These are phyloP conservation scores for Mystacornis crossleyi DNA, from an alignment of 2,113 vertebrate species.

Conservation along the genomic window DNA sequence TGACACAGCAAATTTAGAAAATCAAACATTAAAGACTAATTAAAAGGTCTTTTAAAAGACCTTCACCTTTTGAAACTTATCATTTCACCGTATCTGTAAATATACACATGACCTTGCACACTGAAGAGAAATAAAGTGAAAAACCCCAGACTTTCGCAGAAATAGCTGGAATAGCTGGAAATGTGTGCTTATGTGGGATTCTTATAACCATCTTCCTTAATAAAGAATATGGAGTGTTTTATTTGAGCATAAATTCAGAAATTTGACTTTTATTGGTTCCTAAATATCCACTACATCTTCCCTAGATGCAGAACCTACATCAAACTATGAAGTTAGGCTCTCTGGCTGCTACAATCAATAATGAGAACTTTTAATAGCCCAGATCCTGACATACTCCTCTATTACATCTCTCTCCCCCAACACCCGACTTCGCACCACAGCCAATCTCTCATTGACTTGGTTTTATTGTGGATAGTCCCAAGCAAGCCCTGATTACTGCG, in stretches of 20 bases:
- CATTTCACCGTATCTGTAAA: not conserved
- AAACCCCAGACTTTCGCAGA: not conserved
- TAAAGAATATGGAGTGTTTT: conserved; percentile 42
- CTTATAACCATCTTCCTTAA: not conserved
- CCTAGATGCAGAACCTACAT: not conserved
- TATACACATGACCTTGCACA: not conserved
- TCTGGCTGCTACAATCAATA: not conserved
- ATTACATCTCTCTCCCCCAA: not conserved
- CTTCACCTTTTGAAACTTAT: not conserved
- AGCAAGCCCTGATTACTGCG: not conserved
- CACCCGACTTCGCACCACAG: not conserved
- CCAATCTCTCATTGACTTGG: not conserved
- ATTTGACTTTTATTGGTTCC: not conserved
- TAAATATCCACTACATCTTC: not conserved
- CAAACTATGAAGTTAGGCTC: not conserved
- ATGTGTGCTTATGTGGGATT: not conserved
- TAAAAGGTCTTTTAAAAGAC: not conserved
- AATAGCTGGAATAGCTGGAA: not conserved
- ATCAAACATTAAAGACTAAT: not conserved
- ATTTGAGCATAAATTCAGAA: conserved; percentile 13
- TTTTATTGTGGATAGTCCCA: not conserved
- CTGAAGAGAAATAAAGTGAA: not conserved
- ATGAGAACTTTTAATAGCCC: not conserved
- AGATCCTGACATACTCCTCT: not conserved
- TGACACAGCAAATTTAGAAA: not conserved